A percentile compares a stretch with the other conserved stretches of the same genome.
Evolutionary conservation across 1,140 invertebrate species (phyloP).

Genomic region (Atta colombica): DNA sequence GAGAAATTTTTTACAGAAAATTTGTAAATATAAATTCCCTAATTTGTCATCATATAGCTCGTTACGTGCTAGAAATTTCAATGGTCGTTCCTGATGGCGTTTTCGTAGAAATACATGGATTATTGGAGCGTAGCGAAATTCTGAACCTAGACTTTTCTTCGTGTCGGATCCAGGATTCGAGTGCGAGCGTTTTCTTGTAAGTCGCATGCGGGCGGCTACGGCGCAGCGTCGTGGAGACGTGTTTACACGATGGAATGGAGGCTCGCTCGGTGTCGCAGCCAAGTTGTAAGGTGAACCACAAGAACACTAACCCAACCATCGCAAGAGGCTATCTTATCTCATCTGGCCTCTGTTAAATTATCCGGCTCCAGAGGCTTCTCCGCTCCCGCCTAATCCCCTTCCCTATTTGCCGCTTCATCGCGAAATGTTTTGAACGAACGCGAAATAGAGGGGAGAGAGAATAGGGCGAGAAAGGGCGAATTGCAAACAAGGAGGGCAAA

Average conservation of each 20-base stretch:
- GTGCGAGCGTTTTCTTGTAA: slow-evolving; percentile 61
- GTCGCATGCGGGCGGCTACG: slow-evolving; percentile 36
- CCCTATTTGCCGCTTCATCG: slow-evolving; percentile 47
- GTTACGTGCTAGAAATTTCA: not conserved
- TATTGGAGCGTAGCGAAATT: slow-evolving; percentile 38
- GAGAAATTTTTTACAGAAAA: no score
- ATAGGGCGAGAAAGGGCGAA: not conserved
- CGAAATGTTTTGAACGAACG: slow-evolving; percentile 51
- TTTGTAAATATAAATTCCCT: not conserved
- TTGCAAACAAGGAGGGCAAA: slow-evolving; percentile 60
- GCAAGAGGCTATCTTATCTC: slow-evolving; percentile 76
- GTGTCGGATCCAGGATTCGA: not conserved
- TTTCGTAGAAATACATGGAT: slow-evolving; percentile 36
- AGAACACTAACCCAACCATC: slow-evolving; percentile 72
- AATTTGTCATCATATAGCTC: no score
- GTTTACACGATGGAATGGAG: slow-evolving; percentile 74
- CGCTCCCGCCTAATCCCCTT: slow-evolving; percentile 11
- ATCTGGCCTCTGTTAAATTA: slow-evolving; percentile 80
- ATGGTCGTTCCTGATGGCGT: slow-evolving; percentile 8
- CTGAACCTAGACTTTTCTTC: slow-evolving; percentile 8
- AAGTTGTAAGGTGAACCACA: slow-evolving; percentile 70
- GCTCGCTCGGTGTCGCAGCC: slow-evolving; percentile 50
- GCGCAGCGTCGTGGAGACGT: slow-evolving; percentile 54
- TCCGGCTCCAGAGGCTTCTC: slow-evolving; percentile 56
- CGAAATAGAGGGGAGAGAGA: slow-evolving; percentile 55